phyloP scores from a whole-genome alignment of 1,140 invertebrate species.

The Popillia japonica region DNA sequence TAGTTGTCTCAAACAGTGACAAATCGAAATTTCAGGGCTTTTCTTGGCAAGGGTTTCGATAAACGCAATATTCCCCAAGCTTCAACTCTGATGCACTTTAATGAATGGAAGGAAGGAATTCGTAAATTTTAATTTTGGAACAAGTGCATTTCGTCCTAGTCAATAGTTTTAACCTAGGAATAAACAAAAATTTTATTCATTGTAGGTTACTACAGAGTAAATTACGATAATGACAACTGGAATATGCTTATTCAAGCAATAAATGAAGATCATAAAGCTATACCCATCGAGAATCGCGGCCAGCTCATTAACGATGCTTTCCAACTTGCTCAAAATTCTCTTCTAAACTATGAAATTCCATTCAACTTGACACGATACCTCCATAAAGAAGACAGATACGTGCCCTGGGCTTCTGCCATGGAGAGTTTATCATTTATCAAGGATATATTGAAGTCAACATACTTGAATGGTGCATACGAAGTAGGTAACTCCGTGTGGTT shows the following conservation, averaged over 20 bases:
- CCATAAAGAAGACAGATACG: constrained; percentile 56
- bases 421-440: constrained; percentile 51
- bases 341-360: constrained; percentile 68
- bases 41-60: too few species aligned
- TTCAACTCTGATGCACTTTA: too few species aligned
- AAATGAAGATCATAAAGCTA: constrained; percentile 59
- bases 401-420: constrained; percentile 54
- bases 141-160: too few species aligned
- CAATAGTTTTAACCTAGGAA: too few species aligned
- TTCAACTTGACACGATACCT: constrained; percentile 71
- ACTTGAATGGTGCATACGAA: constrained; percentile 46
- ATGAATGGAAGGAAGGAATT: too few species aligned
- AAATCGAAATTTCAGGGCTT: too few species aligned
- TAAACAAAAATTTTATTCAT: background rate
- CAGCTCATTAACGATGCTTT: constrained; percentile 70
- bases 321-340: constrained; percentile 63
- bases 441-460: constrained; percentile 42
- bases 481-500: too few species aligned
- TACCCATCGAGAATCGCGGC: constrained; percentile 73
- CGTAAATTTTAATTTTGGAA: too few species aligned
- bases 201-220: constrained; percentile 70
- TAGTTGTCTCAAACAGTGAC: too few species aligned
- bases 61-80: too few species aligned
- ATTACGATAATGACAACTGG: constrained; percentile 72
- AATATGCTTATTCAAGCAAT: constrained; percentile 63